Base-by-base conservation (phyloP, 2,797 vertebrate species). In the Crypturellus tataupa region DNA sequence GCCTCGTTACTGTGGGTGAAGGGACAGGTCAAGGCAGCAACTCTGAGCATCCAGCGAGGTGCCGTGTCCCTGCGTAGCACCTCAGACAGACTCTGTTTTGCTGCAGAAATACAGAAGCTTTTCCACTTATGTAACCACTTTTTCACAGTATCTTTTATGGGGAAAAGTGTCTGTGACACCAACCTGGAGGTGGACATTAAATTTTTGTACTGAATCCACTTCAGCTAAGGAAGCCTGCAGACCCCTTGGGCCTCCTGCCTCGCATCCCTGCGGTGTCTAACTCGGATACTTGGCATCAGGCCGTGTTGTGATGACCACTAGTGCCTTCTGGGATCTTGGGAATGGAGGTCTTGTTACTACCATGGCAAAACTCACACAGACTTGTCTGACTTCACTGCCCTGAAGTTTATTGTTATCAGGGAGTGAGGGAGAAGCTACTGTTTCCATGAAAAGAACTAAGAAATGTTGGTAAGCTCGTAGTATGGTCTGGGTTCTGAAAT, bases 291-390 rank as follows among this genome's bases (percentile, higher is more conserved):
- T 42, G 29, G 49, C 67, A 64, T 70, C 5, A 3, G 77, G 63
- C 42, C 77, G 29, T 64, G 35, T 92, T 82, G 37, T 91, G 67
- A 70, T 91, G 76, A 93, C 85, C 70, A 35, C 70, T 86, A 70
- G 59, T 91, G 82, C 82, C 82, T 95, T 80, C 87, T 91, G 12
- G 5, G 83, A 64, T 80, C 63, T 94, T 93, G 60, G 78, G 82
- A 84, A 71, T 51, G 67, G 40, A 47, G 51, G 87, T 93, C 46
- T 92, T 67, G 1, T 85, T 75, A n/a, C 80, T 85, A 33, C 27
- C 46, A 31, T 27, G 62, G 40, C 25, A 84, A 85, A 72, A 83
- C 39, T 80, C 23, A 17, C 49, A 31, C 51, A 70, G 33, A 78
- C 24, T 51, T 83, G 58, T 71, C 82, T 78, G 35, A 77, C 90